Evolutionary conservation across 2,113 vertebrate genomes (phyloP), one percentile per base, ranked within the genome.

Genomic region (Vimba vimba): DNA sequence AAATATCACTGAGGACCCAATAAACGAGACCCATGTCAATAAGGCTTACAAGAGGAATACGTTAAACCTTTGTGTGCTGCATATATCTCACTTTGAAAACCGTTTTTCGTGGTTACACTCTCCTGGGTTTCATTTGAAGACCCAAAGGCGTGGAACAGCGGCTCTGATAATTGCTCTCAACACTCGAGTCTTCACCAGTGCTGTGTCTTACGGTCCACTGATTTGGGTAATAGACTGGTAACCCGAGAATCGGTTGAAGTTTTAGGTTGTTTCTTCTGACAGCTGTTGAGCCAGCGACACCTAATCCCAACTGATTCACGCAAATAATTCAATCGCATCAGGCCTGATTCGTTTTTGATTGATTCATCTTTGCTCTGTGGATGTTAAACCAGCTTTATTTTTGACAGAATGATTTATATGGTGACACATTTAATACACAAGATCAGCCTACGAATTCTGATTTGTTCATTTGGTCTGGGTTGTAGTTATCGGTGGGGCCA

Each of bases 401-500:
- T 69, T n/a, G 79, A 11, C 50, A 21, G 19, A 74, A 33, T 33
- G 33, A 59, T 78, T n/a, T 84, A 36, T 60, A 64, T 75, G 30
- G 64, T 39, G 66, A 71, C 73, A 25, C 15, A 71, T 50, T n/a
- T 73, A 30, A 77, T 68, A 19, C 8, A 64, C 19, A 43, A 13
- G 36, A 33, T 60, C 23, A 43, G 75, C 52, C 12, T 11, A 74
- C 79, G 43, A 21, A 59, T 77, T n/a, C n/a, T 12, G 36, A 76
- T 17, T 13, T 47, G 57, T 43, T 79, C 11, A 57, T 30, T 66
- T 83, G 9, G 25, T 82, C 33, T 92, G 15, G 90, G 73, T 52
- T 80, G 78, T 84, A 95, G 98, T 97, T 92, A 95, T 94, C 6
- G 97, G 97, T 5, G 96, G 96, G 88, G 96, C 96, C 91, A 97